Conservation (phyloP, 2,888 invertebrate species). For the Lypha dubia region DNA sequence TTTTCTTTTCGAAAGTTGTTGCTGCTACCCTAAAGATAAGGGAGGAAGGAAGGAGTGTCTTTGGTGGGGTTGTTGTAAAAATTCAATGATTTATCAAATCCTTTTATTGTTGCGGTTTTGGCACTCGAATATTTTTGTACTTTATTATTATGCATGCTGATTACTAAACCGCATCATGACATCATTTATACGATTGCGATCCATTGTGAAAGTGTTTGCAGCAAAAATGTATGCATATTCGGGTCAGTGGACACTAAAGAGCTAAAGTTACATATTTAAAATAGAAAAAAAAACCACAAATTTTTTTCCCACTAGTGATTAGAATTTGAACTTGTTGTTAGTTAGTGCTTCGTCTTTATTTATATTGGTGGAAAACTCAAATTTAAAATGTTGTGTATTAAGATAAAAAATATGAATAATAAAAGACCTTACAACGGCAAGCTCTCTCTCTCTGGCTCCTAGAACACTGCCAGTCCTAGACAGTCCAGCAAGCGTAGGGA, state of each 20-base stretch:
- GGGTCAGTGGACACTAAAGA: conserved; percentile 57
- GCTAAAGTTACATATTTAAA: conserved; percentile 26
- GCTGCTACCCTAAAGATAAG: neutral
- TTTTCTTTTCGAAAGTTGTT: neutral
- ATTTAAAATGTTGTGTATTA: neutral
- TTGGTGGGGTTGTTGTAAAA: conserved; percentile 29
- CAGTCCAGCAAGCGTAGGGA: too few relatives aligned
- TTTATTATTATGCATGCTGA: conserved; percentile 65
- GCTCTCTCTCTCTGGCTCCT: too few relatives aligned
- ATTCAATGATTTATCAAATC: conserved; percentile 67
- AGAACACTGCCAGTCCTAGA: too few relatives aligned
- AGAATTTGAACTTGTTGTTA: conserved; percentile 13
- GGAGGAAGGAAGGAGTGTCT: conserved; percentile 1
- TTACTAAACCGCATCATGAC: conserved; percentile 66
- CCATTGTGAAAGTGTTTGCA: conserved; percentile 23
- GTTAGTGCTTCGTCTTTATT: too few relatives aligned
- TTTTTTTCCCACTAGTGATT: conserved; percentile 55
- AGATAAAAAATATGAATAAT: too few relatives aligned
- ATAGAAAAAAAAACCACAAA: too few relatives aligned
- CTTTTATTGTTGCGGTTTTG: conserved; percentile 65
- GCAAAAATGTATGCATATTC: conserved; percentile 59
- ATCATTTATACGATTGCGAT: conserved; percentile 45
- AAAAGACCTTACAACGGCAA: too few relatives aligned
- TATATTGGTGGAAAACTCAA: neutral
- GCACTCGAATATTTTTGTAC: conserved; percentile 59